Evolutionary conservation across 2,797 vertebrate genomes (phyloP).

Genomic region (Lepilemur septentrionalis): DNA sequence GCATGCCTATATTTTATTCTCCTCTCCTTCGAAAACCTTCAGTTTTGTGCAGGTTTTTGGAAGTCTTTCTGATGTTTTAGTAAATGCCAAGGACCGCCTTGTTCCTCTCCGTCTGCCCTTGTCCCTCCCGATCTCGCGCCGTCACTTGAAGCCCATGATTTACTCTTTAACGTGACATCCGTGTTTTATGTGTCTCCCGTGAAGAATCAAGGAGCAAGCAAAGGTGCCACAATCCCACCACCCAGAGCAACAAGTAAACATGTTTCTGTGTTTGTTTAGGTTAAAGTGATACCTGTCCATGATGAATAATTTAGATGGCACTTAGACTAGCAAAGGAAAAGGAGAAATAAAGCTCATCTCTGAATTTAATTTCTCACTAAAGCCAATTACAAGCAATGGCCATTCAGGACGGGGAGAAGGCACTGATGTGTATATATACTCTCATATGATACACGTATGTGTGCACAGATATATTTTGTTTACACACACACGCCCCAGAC

Average conservation of each 20-base stretch:
- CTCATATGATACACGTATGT: rapidly evolving
- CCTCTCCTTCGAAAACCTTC: neutral
- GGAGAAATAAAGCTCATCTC: neutral
- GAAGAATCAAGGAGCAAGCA: neutral
- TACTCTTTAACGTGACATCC: neutral
- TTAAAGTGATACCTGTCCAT: neutral
- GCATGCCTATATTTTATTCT: conserved; percentile 41
- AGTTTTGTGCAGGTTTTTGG: conserved; percentile 23
- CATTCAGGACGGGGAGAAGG: rapidly evolving
- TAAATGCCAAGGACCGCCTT: neutral
- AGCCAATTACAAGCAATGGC: neutral
- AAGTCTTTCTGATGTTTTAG: neutral
- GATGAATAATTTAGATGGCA: neutral
- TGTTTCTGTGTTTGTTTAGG: neutral
- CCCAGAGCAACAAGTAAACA: neutral
- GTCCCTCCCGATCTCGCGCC: neutral
- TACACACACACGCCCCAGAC: neutral
- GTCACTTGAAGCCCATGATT: neutral
- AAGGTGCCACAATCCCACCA: neutral
- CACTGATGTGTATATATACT: too few species aligned
- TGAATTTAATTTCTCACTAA: neutral
- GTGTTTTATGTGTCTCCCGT: neutral
- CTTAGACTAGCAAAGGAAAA: neutral
- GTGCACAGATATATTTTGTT: neutral
- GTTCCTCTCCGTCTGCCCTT: neutral